Base-by-base conservation (phyloP, 2,797 vertebrate genomes). In the Anas bernieri region DNA sequence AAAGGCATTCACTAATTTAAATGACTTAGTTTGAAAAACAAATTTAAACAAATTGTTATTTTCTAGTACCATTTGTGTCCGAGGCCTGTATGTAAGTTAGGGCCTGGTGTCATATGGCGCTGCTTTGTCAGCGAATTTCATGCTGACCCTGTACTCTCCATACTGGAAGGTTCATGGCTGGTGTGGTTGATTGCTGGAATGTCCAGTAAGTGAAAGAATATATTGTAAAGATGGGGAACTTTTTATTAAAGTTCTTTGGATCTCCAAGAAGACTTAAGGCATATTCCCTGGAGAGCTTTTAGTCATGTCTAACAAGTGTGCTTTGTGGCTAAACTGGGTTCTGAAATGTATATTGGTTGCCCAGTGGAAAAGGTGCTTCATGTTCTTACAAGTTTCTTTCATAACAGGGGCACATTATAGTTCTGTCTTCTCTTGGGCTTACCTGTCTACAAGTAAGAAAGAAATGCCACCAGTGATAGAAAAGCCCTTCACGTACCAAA, bases 191-290 rank as follows among this genome's bases (percentile, higher is more conserved):
- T 92, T 80, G 52, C 76, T 93, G 81, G 92, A 90, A 95, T 31
- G 58, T 87, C 81, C 88, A 87, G 90, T 94, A 90, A 96, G 81
- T 94, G 93, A 96, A 96, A 95, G 94, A 96, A 93, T 96, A 80
- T 63, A 95, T 92, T 94, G 76, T 96, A 83, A 92, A 50, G 26
- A 23, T 64, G 88, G 61, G 45, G 81, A 94, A 75, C 41, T 93
- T 94, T 73, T 94, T 96, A 95, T 87, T 96, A 89, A 90, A 93
- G 58, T 68, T 89, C 74, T 87, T 45, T 94, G 91, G 63, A 90
- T 93, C 93, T 94, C 90, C 45, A 86, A 88, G 83, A 92, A 94
- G 81, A 93, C 83, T 94, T 94, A 90, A 93, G 58, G 75, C 81
- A 64, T 94, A 41, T 85, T 95, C 92, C 90, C 94, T 69, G 78